Evolutionary conservation across 2,888 invertebrate genomes (phyloP), one percentile per base, ranked within the genome.

Genomic region (Argyresthia albistria): DNA sequence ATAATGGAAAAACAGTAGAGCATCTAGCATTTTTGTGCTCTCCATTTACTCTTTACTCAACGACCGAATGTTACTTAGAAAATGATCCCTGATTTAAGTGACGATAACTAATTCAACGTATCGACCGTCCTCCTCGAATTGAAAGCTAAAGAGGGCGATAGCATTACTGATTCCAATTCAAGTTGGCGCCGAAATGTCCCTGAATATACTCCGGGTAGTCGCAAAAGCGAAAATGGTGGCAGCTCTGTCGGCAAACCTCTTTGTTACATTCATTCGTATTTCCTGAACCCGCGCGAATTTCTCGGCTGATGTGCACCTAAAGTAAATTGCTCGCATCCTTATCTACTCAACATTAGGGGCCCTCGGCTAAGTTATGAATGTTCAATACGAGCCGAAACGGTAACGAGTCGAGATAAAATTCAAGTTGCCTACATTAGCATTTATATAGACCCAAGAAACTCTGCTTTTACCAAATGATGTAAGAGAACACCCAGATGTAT

Each of bases 261-360:
- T 72, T 72, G 72, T 69, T 64, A 55, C 55, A 60, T 60, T 61
- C 61, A 64, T 67, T 67, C 61, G 58, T 64, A 59, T 65, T 64
- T 67, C 66, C 61, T 52, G 16, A 54, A 52, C 45, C 46, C 54
- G 35, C 43, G 16, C 35, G 45, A 42, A 52, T 54, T 52, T 45
- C 52, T 9, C 36, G 36, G 49, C 25, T 43, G 16, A 45, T 14
- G 42, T 25, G 25, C 6, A 25, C 36, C 67, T 72, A 67, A 73
- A 70, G 70, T 70, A 69, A 73, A 76, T 76, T 75, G 75, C 69
- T 65, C 69, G 67, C 72, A 69, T 68, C 70, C 70, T 72, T 76
- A 76, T 74, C 75, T 67, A 49, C 54, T 52, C 45, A 43, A 52
- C 51, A 51, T 55, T 53, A 54, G 57, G 58, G 55, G 58, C 55